Conservation (phyloP, 2,113 vertebrate genomes). For the Microcebus murinus region DNA sequence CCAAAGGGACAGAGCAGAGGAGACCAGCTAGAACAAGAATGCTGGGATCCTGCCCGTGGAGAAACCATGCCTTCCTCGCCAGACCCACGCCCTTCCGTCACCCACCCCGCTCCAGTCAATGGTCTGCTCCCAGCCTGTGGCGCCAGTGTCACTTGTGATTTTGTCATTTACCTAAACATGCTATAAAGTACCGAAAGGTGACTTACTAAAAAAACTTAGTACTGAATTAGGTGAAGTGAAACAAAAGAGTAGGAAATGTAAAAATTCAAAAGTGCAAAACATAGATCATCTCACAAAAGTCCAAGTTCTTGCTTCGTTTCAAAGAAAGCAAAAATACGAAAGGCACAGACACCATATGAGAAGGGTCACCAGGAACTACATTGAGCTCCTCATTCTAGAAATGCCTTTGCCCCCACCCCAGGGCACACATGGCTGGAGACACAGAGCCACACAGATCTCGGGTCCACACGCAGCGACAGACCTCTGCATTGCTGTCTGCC, state of each 20-base stretch:
- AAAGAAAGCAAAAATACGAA: slow-evolving; percentile 14
- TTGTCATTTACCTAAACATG: not conserved
- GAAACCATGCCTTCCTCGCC: not conserved
- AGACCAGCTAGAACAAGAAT: not conserved
- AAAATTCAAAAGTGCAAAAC: not conserved
- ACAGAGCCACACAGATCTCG: not conserved
- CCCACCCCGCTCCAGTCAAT: too few species aligned
- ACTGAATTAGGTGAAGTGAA: not conserved
- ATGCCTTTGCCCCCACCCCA: not conserved
- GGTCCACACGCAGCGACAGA: accelerated
- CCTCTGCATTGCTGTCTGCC: not conserved
- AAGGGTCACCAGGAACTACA: not conserved
- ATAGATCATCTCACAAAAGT: not conserved
- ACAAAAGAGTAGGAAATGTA: not conserved
- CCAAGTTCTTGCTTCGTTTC: not conserved
- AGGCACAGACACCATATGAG: not conserved
- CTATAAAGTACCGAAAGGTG: not conserved
- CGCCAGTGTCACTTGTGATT: not conserved
- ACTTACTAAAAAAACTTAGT: not conserved
- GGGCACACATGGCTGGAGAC: accelerated
- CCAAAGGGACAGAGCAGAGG: not conserved
- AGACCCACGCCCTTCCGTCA: not conserved
- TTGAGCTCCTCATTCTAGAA: not conserved
- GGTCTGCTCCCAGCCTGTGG: not conserved
- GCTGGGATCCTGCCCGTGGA: not conserved